These are phyloP conservation scores for Homarus americanus DNA, from an alignment of 1,140 invertebrate genomes.

Conservation along the genomic window DNA sequence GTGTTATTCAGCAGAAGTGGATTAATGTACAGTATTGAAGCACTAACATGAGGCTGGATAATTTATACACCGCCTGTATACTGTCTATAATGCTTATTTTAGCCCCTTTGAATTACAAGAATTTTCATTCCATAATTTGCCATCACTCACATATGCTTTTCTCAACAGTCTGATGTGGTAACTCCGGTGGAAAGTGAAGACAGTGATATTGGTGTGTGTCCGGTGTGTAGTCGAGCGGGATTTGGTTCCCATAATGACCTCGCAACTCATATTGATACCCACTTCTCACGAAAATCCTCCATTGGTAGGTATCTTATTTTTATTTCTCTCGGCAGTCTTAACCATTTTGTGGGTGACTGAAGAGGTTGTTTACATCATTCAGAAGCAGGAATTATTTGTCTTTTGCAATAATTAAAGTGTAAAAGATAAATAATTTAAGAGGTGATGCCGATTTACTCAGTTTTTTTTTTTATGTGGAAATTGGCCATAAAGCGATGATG, in stretches of 20 bases:
- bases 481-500: too few relatives aligned
- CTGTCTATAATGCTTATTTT: too few relatives aligned
- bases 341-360: not conserved
- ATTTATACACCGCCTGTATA: too few relatives aligned
- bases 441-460: too few relatives aligned
- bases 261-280: constrained; percentile 56
- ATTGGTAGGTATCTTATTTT: constrained; percentile 68
- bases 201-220: constrained; percentile 49
- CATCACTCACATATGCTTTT: not conserved
- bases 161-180: constrained; percentile 44
- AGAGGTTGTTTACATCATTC: not conserved
- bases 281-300: constrained; percentile 52
- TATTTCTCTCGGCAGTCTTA: not conserved
- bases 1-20: too few relatives aligned
- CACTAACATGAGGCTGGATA: too few relatives aligned
- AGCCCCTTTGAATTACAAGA: too few relatives aligned
- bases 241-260: constrained; percentile 53
- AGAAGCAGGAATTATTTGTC: too few relatives aligned
- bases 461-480: too few relatives aligned
- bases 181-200: constrained; percentile 61
- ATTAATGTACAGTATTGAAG: too few relatives aligned
- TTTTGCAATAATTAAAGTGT: too few relatives aligned
- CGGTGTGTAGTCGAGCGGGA: constrained; percentile 59
- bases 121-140: not conserved
- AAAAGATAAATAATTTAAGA: too few relatives aligned